Base-by-base conservation (phyloP, 2,113 vertebrate genomes). In the Tympanuchus pallidicinctus region DNA sequence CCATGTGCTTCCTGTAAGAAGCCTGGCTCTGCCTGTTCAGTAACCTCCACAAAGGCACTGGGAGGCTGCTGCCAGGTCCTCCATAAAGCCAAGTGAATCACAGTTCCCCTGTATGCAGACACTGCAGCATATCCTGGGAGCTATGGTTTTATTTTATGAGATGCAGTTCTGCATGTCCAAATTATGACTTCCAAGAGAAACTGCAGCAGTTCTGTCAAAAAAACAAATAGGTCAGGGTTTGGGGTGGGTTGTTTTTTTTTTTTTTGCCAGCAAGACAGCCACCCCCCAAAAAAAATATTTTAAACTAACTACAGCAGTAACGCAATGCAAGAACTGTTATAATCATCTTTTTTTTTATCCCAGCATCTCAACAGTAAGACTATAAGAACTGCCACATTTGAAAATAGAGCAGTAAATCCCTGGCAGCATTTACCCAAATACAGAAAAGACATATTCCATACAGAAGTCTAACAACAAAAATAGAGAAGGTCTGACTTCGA, bases 391-490 rank as follows among this genome's bases (percentile, higher is more conserved):
- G 56, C 43, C 66, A 56, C 48, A 42, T 83, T 67, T 79, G 86
- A 73, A 95, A 91, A 90, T 63, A 83, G 82, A 93, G 85, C 56
- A 86, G 90, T 89, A 90, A 96, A 87, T 71, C 81, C 78, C 71
- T 65, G 25, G 60, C 27, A 92, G 25, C 86, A 27, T 91, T 93
- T 86, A 77, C 69, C 75, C 63, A 93, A 89, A 88, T 45, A 70
- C 10, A 6, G 77, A 86, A 89, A 80, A 94, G 13, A 32, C 72
- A 54, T 86, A 89, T 92, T 88, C 85, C 66, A 34, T 78, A 54
- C 67, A 74, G n/a, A 93, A 94, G 88, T 94, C 92, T 93, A 91
- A 61, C 91, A 85, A 93, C 56, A 92, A 72, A 92, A 94, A 19
- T 89, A 92, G 91, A 80, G 81, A 24, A 82, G 59, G 54, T 83